Evolutionary conservation across 1,140 invertebrate species (phyloP), one percentile per base, ranked within the genome.

Genomic region (Sesamia nonagrioides): DNA sequence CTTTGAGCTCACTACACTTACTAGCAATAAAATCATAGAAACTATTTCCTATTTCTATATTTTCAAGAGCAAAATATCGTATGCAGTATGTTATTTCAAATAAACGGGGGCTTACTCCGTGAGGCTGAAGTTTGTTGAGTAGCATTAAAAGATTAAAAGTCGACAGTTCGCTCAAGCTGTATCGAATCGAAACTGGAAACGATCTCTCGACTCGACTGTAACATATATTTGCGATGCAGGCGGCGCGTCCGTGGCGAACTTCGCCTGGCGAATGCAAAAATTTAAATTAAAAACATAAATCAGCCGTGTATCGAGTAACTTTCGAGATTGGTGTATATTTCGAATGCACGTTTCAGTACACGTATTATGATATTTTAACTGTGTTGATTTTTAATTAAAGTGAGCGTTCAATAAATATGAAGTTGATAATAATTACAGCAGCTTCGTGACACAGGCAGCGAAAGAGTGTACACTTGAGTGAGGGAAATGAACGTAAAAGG

Each of bases 201-300:
- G 91, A 91, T 92, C 89, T 89, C 85, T 85, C 82, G 87, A 88
- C 81, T 89, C 88, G 84, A 81, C 86, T 88, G 88, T 88, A 89
- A 92, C 89, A 92, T 90, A 91, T 92, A 92, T 93, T 94, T 93
- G 92, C 89, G 86, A 93, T 94, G 93, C 93, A 94, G 91, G 86
- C 92, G 86, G 91, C 91, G 89, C 93, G 92, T 91, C 91, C 89
- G 88, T 81, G 89, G 91, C 91, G 74, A 94, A 94, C 90, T 94
- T 93, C 89, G 91, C 92, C 91, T 82, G 86, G 91, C 90, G 92
- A 94, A 95, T 95, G 93, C 93, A 94, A 95, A 95, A 95, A 95
- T 95, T 95, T 95, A 95, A 95, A 95, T 95, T 95, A 95, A 94
- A 94, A 95, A 87, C 92, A 95, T 95, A 95, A 94, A 95, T 95